Percentiles rank a stretch among this genome's conserved stretches.
Conservation (phyloP, 2,888 invertebrate species). For the Pseudococcus viburni region DNA sequence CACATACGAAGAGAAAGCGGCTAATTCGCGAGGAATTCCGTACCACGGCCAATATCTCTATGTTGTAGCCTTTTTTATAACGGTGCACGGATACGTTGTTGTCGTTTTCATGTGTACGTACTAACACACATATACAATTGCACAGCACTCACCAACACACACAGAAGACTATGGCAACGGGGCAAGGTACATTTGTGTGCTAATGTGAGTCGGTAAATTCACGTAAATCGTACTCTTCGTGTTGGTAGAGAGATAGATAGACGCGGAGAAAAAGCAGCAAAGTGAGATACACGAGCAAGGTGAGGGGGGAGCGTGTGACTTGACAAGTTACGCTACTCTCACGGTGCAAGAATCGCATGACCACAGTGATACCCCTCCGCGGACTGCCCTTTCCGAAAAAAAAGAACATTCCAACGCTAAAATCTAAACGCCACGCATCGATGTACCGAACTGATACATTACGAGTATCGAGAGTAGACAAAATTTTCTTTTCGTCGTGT, state of each 20-base stretch:
- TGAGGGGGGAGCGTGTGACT: constrained; percentile 65
- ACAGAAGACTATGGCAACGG: not conserved
- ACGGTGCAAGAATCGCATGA: constrained; percentile 64
- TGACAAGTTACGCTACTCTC: constrained; percentile 65
- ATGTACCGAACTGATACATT: constrained; percentile 14
- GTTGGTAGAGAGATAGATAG: not conserved
- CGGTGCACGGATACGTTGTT: constrained; percentile 35
- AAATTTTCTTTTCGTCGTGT: constrained; percentile 11
- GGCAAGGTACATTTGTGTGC: not conserved
- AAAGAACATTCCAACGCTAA: constrained; percentile 56
- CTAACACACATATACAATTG: not conserved
- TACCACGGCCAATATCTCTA: constrained; percentile 32
- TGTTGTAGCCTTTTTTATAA: constrained; percentile 35
- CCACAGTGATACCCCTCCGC: constrained; percentile 59
- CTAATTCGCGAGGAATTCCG: constrained; percentile 39
- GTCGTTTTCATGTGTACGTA: not conserved
- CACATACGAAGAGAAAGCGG: not conserved
- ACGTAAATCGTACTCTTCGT: not conserved
- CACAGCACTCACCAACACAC: not conserved
- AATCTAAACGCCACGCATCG: constrained; percentile 51
- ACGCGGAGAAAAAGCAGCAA: constrained; percentile 19
- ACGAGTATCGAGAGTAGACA: constrained; percentile 21
- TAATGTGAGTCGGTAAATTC: not conserved
- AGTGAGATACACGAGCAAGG: constrained; percentile 56
- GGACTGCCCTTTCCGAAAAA: constrained; percentile 54